Evolutionary conservation across 2,888 invertebrate genomes (phyloP), one percentile per base, ranked within the genome.

Genomic region (Callimorpha dominula): DNA sequence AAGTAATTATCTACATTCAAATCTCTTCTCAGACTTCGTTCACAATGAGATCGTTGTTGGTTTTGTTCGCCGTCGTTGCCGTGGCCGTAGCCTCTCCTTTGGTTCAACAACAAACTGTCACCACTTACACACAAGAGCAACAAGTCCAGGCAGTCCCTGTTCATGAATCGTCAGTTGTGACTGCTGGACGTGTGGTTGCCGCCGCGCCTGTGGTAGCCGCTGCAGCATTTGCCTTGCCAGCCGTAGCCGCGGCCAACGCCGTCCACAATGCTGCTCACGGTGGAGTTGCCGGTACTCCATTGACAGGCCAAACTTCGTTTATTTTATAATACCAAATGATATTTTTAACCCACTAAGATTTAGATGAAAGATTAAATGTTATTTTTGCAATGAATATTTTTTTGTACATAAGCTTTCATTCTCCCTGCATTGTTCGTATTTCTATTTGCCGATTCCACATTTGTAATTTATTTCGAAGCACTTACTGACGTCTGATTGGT

Each of bases 1-100:
- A 92, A 92, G 92, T 91, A 91, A 91, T 93, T 90, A 87, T 90
- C 81, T 80, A 87, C 68, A 76, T 82, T 82, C 76, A 80, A 84
- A 85, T 82, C 75, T 76, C 81, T 82, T 89, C 91, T 92, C 91
- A 93, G 90, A 92, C 92, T 92, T 89, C 90, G 87, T 88, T 89
- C 90, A 87, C 69, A 67, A 94, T 95, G 94, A 93, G 83, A 86
- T 89, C 90, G 85, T 83, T 94, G 92, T 91, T 94, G 92, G 93
- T 94, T 91, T 92, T 94, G 82, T 89, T 91, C 82, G 90, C 90
- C 84, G 84, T 91, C 67, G 80, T 93, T 68, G 91, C 90, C 31
- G 87, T 87, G 69, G 88, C 88, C 4, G 77, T 83, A 43, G 90
- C 88, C 7, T 89, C 89, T n/a, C 89, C 88, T 62, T 89, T 91